These are phyloP conservation scores for Coccyzus lansbergi DNA, from an alignment of 2,797 vertebrate species.

Conservation along the genomic window DNA sequence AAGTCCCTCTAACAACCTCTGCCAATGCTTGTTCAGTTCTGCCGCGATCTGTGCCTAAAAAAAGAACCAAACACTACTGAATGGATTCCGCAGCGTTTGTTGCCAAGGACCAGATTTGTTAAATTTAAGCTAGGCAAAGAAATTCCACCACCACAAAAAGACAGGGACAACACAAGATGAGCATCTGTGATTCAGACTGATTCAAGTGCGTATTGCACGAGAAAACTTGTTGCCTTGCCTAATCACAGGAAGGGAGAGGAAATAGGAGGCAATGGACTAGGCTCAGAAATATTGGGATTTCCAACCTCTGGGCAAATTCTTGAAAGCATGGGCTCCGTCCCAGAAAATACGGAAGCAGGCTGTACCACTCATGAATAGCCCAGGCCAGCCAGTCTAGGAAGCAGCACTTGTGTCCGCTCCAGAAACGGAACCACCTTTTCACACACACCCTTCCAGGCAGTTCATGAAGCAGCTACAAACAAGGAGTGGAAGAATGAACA, in stretches of 20 bases:
- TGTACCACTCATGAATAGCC: neutral
- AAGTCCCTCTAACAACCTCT: slow-evolving; percentile 90
- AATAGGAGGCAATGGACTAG: neutral
- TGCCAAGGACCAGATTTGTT: neutral
- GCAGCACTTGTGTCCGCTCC: neutral
- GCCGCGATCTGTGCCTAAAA: slow-evolving; percentile 90
- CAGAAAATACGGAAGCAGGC: neutral
- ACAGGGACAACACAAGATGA: neutral
- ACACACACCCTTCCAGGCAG: neutral
- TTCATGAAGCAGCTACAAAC: neutral
- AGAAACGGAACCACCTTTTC: slow-evolving; percentile 4
- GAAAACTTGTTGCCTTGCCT: neutral
- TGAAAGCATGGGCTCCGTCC: neutral
- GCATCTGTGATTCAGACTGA: neutral
- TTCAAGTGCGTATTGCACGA: neutral
- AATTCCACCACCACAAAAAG: neutral
- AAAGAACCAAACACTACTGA: slow-evolving; percentile 23
- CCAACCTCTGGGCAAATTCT: neutral
- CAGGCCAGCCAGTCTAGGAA: neutral
- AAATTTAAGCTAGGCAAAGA: neutral
- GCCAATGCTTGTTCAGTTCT: slow-evolving; percentile 90
- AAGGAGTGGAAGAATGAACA: neutral
- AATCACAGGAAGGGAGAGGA: neutral
- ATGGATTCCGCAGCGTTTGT: neutral
- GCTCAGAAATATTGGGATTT: slow-evolving; percentile 10